Evolutionary conservation across 2,888 invertebrate genomes (phyloP).

Genomic region (Orthosia gracilis): DNA sequence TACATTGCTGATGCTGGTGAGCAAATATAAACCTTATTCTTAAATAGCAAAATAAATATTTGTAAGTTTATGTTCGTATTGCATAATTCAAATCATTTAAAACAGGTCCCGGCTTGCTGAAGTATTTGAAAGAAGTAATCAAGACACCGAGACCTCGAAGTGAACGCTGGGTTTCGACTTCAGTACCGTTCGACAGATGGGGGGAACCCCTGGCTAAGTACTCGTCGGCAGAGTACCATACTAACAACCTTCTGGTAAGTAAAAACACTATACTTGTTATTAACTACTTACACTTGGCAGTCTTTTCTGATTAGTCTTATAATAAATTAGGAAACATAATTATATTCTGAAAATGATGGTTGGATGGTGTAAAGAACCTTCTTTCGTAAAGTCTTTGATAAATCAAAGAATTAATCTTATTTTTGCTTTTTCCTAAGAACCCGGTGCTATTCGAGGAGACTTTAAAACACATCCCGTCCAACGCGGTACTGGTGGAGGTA

Average conservation of each 20-base stretch:
- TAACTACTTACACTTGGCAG: too few species aligned
- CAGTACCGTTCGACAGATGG: slow-evolving; percentile 91
- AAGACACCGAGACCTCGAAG: slow-evolving; percentile 92
- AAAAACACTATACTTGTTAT: too few species aligned
- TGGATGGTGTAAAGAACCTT: too few species aligned
- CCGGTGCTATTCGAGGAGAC: slow-evolving; percentile 96
- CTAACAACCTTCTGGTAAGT: slow-evolving; percentile 61
- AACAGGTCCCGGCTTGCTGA: slow-evolving; percentile 85
- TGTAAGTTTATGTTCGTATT: background rate
- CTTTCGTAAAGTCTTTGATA: too few species aligned
- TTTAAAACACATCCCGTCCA: slow-evolving; percentile 93
- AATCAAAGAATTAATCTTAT: too few species aligned
- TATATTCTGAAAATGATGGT: too few species aligned
- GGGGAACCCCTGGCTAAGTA: slow-evolving; percentile 40
- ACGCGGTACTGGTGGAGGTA: slow-evolving; percentile 96
- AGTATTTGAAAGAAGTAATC: slow-evolving; percentile 92
- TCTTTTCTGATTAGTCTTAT: too few species aligned
- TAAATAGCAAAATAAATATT: background rate
- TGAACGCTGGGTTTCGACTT: slow-evolving; percentile 95
- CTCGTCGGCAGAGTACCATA: slow-evolving; percentile 60
- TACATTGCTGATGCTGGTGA: slow-evolving; percentile 93
- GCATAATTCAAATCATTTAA: background rate
- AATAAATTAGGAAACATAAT: too few species aligned
- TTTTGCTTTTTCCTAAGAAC: slow-evolving; percentile 73
- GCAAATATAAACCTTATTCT: background rate